A percentile compares a stretch with the other conserved stretches of the same genome.
Conservation (phyloP, 2,888 invertebrate species). For the Eupeodes luniger region DNA sequence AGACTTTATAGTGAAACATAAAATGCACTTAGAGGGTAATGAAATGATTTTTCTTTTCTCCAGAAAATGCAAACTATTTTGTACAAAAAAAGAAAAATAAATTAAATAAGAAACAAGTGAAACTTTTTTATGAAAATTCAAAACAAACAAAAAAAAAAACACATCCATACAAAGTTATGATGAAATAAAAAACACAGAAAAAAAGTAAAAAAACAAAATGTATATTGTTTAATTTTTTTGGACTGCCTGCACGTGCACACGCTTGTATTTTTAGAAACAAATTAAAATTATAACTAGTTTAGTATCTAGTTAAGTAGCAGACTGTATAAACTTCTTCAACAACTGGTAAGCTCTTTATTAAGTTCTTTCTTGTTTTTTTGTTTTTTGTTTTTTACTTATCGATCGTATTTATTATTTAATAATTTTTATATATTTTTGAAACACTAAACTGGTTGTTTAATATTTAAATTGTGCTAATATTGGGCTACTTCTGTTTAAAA, state of each 20-base stretch:
- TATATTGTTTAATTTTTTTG: slow-evolving; percentile 43
- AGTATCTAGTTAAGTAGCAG: slow-evolving; percentile 17
- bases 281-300: slow-evolving; percentile 42
- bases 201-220: slow-evolving; percentile 54
- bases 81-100: slow-evolving; percentile 60
- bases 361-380: not conserved
- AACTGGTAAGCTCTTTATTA: slow-evolving; percentile 47
- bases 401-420: slow-evolving; percentile 11
- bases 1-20: slow-evolving; percentile 31
- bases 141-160: slow-evolving; percentile 50
- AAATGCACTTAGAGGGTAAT: slow-evolving; percentile 56
- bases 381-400: not conserved
- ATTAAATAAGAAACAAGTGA: slow-evolving; percentile 41
- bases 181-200: slow-evolving; percentile 64
- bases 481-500: not conserved
- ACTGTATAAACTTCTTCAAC: slow-evolving; percentile 48
- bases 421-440: not conserved
- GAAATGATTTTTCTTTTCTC: slow-evolving; percentile 40
- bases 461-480: not conserved
- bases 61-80: slow-evolving; percentile 70
- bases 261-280: slow-evolving; percentile 9
- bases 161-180: slow-evolving; percentile 67
- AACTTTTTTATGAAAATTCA: slow-evolving; percentile 66
- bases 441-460: slow-evolving; percentile 7
- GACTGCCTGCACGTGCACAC: slow-evolving; percentile 15